A percentile compares a stretch with the other conserved stretches of the same genome.
Evolutionary conservation across 2,797 vertebrate genomes (phyloP).

Genomic region (Sebastiscus albofasciatus): DNA sequence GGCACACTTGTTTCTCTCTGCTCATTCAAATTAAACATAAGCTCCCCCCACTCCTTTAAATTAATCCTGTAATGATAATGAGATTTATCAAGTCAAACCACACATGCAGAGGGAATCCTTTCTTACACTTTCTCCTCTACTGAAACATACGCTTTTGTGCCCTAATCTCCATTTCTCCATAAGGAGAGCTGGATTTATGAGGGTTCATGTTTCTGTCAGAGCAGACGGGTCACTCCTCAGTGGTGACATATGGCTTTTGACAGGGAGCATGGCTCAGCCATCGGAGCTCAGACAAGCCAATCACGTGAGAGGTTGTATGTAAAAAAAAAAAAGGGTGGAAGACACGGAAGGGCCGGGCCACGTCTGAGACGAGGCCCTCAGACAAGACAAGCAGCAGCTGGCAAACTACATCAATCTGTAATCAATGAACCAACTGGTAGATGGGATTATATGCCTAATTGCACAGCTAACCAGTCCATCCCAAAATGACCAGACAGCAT

Average conservation of each 20-base stretch:
- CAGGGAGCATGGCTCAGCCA: constrained; percentile 59
- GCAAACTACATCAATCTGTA: constrained; percentile 89
- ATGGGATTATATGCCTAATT: constrained; percentile 86
- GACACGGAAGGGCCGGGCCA: constrained; percentile 55
- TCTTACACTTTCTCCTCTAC: constrained; percentile 69
- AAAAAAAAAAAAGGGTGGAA: constrained; percentile 56
- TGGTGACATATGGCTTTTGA: constrained; percentile 83
- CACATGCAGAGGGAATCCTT: constrained; percentile 12
- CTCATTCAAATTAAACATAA: not conserved
- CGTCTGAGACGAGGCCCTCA: constrained; percentile 73
- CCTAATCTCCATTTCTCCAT: constrained; percentile 67
- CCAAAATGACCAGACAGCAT: constrained; percentile 81
- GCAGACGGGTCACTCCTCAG: constrained; percentile 61
- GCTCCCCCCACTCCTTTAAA: constrained; percentile 4
- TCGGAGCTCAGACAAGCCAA: constrained; percentile 73
- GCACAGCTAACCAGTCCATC: constrained; percentile 82
- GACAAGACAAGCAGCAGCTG: constrained; percentile 90
- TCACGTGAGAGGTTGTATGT: constrained; percentile 52
- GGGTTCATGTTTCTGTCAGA: constrained; percentile 36
- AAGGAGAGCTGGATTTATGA: constrained; percentile 46
- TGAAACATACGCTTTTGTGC: constrained; percentile 56
- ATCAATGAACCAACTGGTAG: constrained; percentile 92
- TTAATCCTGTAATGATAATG: constrained; percentile 39
- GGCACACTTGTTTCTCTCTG: not conserved
- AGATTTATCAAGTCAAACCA: constrained; percentile 40